phyloP scores from a whole-genome alignment of 2,113 vertebrate genomes.

The Mormoops blainvillei region DNA sequence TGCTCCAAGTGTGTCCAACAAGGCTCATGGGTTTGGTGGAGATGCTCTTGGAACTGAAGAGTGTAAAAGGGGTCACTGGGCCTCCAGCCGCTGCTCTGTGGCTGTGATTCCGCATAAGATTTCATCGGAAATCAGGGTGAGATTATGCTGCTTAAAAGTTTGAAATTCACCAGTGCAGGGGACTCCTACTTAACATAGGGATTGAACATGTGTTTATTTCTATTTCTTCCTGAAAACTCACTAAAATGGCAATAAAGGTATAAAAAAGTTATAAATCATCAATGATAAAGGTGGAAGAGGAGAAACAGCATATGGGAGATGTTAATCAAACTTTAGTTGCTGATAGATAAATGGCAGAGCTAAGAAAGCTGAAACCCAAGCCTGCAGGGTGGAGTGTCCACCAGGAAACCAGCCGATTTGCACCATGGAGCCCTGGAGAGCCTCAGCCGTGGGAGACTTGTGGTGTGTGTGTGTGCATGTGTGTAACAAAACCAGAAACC shows the following conservation, averaged over 20 bases:
- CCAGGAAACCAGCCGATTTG: neutral
- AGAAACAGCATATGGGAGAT: neutral
- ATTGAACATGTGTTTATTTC: slow-evolving; percentile 19
- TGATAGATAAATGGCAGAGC: neutral
- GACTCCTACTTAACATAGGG: neutral
- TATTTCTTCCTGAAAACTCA: neutral
- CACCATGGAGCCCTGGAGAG: neutral
- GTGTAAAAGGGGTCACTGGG: too few relatives aligned
- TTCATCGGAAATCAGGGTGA: neutral
- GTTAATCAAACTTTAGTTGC: neutral
- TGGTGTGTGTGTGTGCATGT: neutral
- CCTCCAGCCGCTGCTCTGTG: neutral
- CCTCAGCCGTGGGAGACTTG: neutral
- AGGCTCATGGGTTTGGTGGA: neutral
- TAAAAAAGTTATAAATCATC: neutral
- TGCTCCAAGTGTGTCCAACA: neutral
- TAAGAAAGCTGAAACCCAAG: neutral
- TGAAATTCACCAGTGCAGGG: neutral
- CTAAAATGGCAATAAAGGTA: neutral
- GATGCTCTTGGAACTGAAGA: neutral
- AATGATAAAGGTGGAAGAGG: neutral
- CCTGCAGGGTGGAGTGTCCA: neutral
- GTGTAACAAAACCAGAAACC: neutral
- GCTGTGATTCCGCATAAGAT: neutral
- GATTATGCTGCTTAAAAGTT: neutral